phyloP scores from a whole-genome alignment of 2,797 vertebrate species.

The Tarsius wallacei region DNA sequence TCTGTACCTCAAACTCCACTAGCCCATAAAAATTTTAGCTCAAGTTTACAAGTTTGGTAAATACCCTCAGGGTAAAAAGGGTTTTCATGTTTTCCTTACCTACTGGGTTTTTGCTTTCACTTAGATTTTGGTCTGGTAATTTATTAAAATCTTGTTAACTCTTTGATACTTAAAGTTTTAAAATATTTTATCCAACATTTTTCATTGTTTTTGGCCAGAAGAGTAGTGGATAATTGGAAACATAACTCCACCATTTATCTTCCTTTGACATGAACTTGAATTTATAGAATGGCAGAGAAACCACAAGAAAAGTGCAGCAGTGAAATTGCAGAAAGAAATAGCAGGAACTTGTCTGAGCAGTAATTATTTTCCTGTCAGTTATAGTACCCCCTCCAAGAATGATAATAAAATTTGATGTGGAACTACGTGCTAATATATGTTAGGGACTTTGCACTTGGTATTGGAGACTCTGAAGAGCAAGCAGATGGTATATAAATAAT shows the following conservation, averaged over 20 bases:
- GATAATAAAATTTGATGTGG: slow-evolving; percentile 40
- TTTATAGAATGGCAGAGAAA: slow-evolving; percentile 35
- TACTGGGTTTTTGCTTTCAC: slow-evolving; percentile 27
- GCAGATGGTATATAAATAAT: neutral
- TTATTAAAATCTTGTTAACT: slow-evolving; percentile 21
- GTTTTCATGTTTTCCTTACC: slow-evolving; percentile 10
- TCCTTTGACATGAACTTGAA: slow-evolving; percentile 49
- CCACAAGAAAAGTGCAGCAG: neutral
- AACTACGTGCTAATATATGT: neutral
- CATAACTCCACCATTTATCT: neutral
- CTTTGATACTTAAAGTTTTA: neutral
- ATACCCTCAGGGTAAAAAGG: neutral
- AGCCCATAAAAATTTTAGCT: slow-evolving; percentile 51
- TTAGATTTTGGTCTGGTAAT: slow-evolving; percentile 1
- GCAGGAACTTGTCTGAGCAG: neutral
- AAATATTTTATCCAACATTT: slow-evolving; percentile 38
- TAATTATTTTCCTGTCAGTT: slow-evolving; percentile 6
- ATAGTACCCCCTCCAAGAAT: neutral
- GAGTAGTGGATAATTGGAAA: slow-evolving; percentile 15
- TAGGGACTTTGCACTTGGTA: neutral
- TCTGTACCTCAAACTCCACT: slow-evolving; percentile 42
- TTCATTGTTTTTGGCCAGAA: slow-evolving; percentile 30
- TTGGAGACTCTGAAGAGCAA: slow-evolving; percentile 27
- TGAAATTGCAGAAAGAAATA: slow-evolving; percentile 42
- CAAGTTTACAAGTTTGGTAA: slow-evolving; percentile 51